Percentiles rank a stretch among this genome's conserved stretches.
Conservation (phyloP, 23 tunicate species). For the Halocynthia aurantium region DNA sequence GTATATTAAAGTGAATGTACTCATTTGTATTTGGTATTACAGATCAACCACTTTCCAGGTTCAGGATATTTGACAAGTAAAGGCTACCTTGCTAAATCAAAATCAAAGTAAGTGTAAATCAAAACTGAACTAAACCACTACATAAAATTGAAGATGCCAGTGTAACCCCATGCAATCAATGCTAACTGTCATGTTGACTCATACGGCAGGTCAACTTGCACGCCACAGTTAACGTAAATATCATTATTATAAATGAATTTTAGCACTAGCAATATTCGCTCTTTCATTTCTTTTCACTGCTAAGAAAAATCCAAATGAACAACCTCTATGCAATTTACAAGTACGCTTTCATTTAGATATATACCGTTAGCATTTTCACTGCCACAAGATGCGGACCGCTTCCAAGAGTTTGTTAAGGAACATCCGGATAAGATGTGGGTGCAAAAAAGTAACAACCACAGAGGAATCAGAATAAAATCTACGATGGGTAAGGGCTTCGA, state of each 20-base stretch:
- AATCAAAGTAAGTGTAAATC: constrained; percentile 13
- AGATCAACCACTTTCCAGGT: constrained; percentile 84
- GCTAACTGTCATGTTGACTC: too few species aligned
- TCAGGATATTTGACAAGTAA: constrained; percentile 75
- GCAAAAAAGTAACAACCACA: constrained; percentile 78
- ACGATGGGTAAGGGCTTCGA: constrained; percentile 22
- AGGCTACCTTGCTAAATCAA: constrained; percentile 71
- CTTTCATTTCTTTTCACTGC: too few species aligned
- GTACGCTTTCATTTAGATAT: constrained; percentile 18
- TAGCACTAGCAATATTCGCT: too few species aligned
- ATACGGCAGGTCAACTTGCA: too few species aligned
- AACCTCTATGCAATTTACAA: neutral
- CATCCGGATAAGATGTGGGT: constrained; percentile 91
- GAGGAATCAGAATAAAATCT: constrained; percentile 77
- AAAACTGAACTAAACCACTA: too few species aligned
- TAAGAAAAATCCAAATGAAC: neutral
- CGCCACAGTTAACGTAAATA: too few species aligned
- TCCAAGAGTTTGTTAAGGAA: constrained; percentile 32
- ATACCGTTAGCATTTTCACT: constrained; percentile 85
- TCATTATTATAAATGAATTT: too few species aligned
- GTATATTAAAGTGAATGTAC: too few species aligned
- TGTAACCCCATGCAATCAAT: too few species aligned
- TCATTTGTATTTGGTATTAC: neutral
- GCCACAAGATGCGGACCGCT: constrained; percentile 56
- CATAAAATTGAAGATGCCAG: too few species aligned